A percentile compares a stretch with the other conserved stretches of the same genome.
Conservation (phyloP, 2,797 vertebrate species). For the Sternarchorhynchus goeldii region DNA sequence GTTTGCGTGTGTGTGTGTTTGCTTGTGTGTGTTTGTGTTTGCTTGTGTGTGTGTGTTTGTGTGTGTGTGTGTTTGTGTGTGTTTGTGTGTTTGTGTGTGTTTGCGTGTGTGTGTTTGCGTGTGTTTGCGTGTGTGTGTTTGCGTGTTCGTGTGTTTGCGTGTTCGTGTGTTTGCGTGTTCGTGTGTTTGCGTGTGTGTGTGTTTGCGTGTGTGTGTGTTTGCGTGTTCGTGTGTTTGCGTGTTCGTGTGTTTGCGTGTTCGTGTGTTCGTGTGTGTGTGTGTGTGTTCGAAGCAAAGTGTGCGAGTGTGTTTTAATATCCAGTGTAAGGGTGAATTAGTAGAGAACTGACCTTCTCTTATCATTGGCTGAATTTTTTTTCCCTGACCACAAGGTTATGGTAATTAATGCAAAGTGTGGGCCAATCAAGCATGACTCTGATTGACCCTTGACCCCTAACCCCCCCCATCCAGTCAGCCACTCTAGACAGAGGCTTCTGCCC, state of each 20-base stretch:
- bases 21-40: too few species aligned
- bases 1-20: too few species aligned
- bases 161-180: too few species aligned
- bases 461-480: not conserved
- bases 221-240: slow-evolving; percentile 17
- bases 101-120: slow-evolving; percentile 13
- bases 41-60: slow-evolving; percentile 7
- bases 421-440: slow-evolving; percentile 52
- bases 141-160: too few species aligned
- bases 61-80: too few species aligned
- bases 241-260: slow-evolving; percentile 15
- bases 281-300: not conserved
- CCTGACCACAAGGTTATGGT: slow-evolving; percentile 48
- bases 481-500: slow-evolving; percentile 14
- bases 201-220: slow-evolving; percentile 21
- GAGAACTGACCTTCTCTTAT: slow-evolving; percentile 43
- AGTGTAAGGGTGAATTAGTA: slow-evolving; percentile 34
- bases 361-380: slow-evolving; percentile 34
- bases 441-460: slow-evolving; percentile 38
- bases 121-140: not conserved
- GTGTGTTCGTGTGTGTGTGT: slow-evolving; percentile 33
- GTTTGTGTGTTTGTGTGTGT: slow-evolving; percentile 26
- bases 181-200: too few species aligned
- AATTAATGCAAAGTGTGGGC: slow-evolving; percentile 54
- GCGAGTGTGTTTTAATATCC: slow-evolving; percentile 16